phyloP scores from a whole-genome alignment of 2,797 vertebrate species.

The Brachymystax lenok region DNA sequence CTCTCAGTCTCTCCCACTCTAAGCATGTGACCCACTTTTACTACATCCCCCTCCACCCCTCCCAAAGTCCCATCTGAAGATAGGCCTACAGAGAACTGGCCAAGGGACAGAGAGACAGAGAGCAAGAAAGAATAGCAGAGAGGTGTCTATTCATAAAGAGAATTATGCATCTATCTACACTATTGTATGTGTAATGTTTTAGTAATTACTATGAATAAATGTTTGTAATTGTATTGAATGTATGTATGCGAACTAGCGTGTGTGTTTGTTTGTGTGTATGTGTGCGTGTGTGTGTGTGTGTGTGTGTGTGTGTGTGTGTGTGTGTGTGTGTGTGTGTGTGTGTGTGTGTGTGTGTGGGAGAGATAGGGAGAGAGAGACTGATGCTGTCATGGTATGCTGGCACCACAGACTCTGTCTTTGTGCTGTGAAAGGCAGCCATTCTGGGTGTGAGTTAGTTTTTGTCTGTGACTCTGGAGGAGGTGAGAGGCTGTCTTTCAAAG shows the following conservation, averaged over 20 bases:
- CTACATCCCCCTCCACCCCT: slow-evolving; percentile 54
- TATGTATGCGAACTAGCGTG: neutral
- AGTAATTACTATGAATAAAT: neutral
- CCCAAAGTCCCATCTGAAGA: slow-evolving; percentile 76
- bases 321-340: neutral
- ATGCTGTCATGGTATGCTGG: slow-evolving; percentile 26
- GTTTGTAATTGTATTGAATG: neutral
- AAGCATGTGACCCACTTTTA: slow-evolving; percentile 77
- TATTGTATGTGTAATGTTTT: slow-evolving; percentile 11
- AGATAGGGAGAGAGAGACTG: slow-evolving; percentile 23
- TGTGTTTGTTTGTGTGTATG: neutral
- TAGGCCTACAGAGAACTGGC: slow-evolving; percentile 68
- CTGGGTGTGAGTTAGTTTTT: slow-evolving; percentile 46
- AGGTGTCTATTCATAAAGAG: slow-evolving; percentile 16
- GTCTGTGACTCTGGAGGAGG: slow-evolving; percentile 52
- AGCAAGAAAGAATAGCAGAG: slow-evolving; percentile 50
- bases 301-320: neutral
- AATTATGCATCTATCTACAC: neutral
- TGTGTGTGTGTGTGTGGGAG: neutral
- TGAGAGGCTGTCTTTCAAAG: slow-evolving; percentile 45
- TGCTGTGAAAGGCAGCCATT: slow-evolving; percentile 47
- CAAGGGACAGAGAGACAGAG: slow-evolving; percentile 57
- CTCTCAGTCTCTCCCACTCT: slow-evolving; percentile 52
- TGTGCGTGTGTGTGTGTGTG: neutral
- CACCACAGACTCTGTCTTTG: slow-evolving; percentile 36